Base-by-base conservation (phyloP, 2,113 vertebrate species). In the Rostratula benghalensis region DNA sequence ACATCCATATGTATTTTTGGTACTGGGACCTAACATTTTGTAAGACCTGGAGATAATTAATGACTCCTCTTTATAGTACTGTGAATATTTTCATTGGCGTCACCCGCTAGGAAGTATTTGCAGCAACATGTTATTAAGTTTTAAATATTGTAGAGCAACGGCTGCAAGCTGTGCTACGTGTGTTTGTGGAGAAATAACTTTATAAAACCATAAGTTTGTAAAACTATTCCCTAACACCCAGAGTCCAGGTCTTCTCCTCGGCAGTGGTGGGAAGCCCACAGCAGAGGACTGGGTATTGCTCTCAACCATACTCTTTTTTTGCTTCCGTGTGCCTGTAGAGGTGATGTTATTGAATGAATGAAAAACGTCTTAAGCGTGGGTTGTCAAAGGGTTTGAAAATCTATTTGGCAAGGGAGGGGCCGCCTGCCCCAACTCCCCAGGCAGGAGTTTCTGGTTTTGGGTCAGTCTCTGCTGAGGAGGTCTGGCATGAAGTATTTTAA, bases 121-220 rank as follows among this genome's bases (percentile, higher is more conserved):
- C 59, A 87, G 90, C 63, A 94, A 86, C 45, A 30, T 79, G 68
- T 84, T 87, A 68, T 85, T 91, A 93, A 78, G 83, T 60, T 93
- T 89, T 85, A 87, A 64, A 33, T 69, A 11, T 24, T 91, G 43
- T 35, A 46, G 76, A 77, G 31, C 53, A 65, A 41, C 48, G 74
- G 25, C 45, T 85, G 63, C 75, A 60, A 76, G 67, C 57, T 73
- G 22, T 85, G 50, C 43, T 91, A 16, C 0, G 0, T 82, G 35
- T 60, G 45, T 68, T 69, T 90, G 53, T 25, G 41, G 70, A 87
- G 77, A 87, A 57, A 43, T 27, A 69, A 21, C 53, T 91, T 86
- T 54, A 54, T 54, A 54, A 17, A 51, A 53, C 51, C 28, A 39
- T 30, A 65, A 20, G 45, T 91, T 86, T 39, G 24, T 67, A 25